phyloP scores from a whole-genome alignment of 2,888 invertebrate genomes.

The Hipparchia sbordonii region DNA sequence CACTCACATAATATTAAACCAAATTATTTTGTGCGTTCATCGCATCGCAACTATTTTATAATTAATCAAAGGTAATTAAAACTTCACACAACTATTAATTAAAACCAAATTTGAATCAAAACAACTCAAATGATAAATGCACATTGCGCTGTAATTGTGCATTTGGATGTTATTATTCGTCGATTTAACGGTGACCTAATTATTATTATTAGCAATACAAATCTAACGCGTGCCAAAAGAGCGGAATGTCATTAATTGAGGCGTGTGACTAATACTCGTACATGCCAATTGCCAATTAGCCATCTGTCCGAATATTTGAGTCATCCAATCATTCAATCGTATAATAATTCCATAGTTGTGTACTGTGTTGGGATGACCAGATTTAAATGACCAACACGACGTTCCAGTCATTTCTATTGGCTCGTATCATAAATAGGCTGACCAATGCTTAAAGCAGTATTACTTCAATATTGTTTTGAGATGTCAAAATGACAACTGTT shows the following conservation, averaged over 20 bases:
- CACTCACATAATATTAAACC: too few relatives aligned
- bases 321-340: not conserved
- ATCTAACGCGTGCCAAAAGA: conserved; percentile 1
- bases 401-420: not conserved
- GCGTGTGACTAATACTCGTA: conserved; percentile 1
- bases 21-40: not conserved
- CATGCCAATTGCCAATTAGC: conserved; percentile 8
- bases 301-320: not conserved
- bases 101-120: conserved; percentile 19
- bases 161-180: conserved; percentile 7
- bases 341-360: not conserved
- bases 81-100: conserved; percentile 17
- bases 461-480: too few relatives aligned
- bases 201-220: conserved; percentile 11
- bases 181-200: not conserved
- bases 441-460: too few relatives aligned
- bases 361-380: not conserved
- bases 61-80: conserved; percentile 13
- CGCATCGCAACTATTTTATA: not conserved
- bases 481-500: too few relatives aligned
- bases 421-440: too few relatives aligned
- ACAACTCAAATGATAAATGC: conserved; percentile 12
- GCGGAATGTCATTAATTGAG: conserved; percentile 13
- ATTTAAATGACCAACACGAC: not conserved
- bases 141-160: conserved; percentile 10